Evolutionary conservation across 2,888 invertebrate species (phyloP).

Genomic region (Halocaridina rubra): DNA sequence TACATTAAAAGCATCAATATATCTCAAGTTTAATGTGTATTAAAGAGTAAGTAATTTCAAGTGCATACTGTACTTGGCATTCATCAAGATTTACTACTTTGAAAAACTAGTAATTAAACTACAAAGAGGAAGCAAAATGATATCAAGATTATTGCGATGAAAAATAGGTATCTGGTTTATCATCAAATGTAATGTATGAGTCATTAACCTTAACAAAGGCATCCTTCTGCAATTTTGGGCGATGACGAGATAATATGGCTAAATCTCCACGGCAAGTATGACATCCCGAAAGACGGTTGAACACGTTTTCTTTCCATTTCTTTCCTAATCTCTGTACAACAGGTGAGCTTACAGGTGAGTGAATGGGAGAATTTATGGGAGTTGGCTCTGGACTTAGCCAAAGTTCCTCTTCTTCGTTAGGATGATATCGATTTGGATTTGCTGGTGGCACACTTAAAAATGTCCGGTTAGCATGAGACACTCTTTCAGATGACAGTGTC

Average conservation of each 20-base stretch:
- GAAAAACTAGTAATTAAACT: too few relatives aligned
- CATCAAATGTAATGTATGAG: too few relatives aligned
- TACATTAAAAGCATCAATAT: too few relatives aligned
- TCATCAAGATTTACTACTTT: too few relatives aligned
- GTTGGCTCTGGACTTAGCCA: slow-evolving; percentile 34
- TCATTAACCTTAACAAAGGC: slow-evolving; percentile 21
- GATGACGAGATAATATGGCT: slow-evolving; percentile 25
- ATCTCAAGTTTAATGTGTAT: too few relatives aligned
- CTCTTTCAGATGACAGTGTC: background rate
- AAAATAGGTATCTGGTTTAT: too few relatives aligned
- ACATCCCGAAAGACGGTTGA: slow-evolving; percentile 45
- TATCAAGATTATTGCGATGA: too few relatives aligned
- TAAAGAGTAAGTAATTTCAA: too few relatives aligned
- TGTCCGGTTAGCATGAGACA: too few relatives aligned
- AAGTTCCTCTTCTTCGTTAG: slow-evolving; percentile 32
- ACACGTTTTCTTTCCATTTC: slow-evolving; percentile 24
- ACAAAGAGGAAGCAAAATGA: too few relatives aligned
- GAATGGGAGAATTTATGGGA: background rate
- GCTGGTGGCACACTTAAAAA: background rate
- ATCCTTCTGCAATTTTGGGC: slow-evolving; percentile 10
- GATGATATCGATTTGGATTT: slow-evolving; percentile 35
- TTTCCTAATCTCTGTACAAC: slow-evolving; percentile 13
- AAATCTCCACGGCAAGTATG: slow-evolving; percentile 44
- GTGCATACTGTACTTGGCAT: too few relatives aligned
- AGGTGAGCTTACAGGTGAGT: slow-evolving; percentile 5